Base-by-base conservation (phyloP, 2,797 vertebrate species). In the Stomatorhinus walkeri region DNA sequence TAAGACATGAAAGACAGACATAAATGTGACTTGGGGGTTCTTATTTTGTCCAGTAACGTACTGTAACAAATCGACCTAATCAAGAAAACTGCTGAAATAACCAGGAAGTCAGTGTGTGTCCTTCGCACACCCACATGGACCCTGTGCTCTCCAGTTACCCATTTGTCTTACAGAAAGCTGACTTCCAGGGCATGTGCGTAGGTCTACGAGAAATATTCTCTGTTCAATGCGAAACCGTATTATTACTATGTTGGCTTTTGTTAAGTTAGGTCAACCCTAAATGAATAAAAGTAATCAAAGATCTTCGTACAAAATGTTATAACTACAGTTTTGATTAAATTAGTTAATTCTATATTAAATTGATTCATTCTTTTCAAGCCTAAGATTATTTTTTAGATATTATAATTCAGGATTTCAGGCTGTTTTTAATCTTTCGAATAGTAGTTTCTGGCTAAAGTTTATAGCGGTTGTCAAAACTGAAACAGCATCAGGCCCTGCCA, bases 71-170 rank as follows among this genome's bases (percentile, higher is more conserved):
- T 85, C 43, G 22, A 85, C 48, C 46, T 85, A 85, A 85, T 51
- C 48, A 85, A 49, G 83, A 85, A 85, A 85, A 85, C 22, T 49
- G 48, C 48, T 85, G 83, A 85, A 85, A 51, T 52, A 85, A 49
- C 43, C 43, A 85, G 46, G 22, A 85, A 85, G 48, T 85, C 19
- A 52, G 48, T 24, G 46, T 49, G 22, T 51, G 43, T 85, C 48
- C 48, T 6, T 85, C 40, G 8, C 40, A 81, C 76, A 46, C 36
- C 76, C 16, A 28, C 43, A 46, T 4, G 46, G 48, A 85, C 46
- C 22, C 83, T 51, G 48, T 32, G 43, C 48, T 85, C 46, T 48
- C 83, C 43, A 49, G 22, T 51, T 52, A 49, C 43, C 83, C 48
- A 49, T 85, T 85, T 22, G 10, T 24, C 48, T 9, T 85, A 49